Evolutionary conservation across 2,888 invertebrate species (phyloP).

Genomic region (Megalurothrips usitatus): DNA sequence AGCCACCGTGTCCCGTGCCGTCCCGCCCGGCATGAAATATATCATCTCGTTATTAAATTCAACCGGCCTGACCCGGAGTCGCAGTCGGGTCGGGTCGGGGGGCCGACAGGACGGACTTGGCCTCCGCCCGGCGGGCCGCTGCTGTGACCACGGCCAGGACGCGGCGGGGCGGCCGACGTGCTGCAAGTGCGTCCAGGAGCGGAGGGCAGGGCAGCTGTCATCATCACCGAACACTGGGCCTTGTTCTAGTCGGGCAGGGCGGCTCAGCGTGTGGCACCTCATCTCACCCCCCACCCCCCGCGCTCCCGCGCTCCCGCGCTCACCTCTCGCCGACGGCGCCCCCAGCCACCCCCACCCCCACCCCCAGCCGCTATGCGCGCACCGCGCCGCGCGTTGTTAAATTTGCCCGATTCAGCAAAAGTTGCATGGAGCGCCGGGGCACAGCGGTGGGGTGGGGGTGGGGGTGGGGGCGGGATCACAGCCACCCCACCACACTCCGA

Average conservation of each 20-base stretch:
- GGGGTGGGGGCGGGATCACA: neutral
- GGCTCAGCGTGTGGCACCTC: too few relatives aligned
- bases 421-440: neutral
- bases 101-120: neutral
- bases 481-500: neutral
- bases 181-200: too few relatives aligned
- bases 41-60: constrained; percentile 23
- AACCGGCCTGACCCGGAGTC: neutral
- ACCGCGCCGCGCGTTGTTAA: constrained; percentile 11
- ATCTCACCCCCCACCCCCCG: too few relatives aligned
- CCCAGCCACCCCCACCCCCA: neutral
- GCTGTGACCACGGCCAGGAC: too few relatives aligned
- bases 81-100: neutral
- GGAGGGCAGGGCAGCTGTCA: too few relatives aligned
- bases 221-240: too few relatives aligned
- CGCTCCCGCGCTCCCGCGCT: neutral
- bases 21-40: neutral
- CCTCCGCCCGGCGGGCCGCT: too few relatives aligned
- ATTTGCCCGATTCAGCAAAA: constrained; percentile 20
- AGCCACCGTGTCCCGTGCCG: neutral
- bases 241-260: too few relatives aligned
- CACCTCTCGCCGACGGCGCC: neutral
- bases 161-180: too few relatives aligned
- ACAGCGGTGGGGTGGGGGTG: neutral
- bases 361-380: neutral